These are phyloP conservation scores for Adelosebastes latens DNA, from an alignment of 2,797 vertebrate genomes.

Conservation along the genomic window DNA sequence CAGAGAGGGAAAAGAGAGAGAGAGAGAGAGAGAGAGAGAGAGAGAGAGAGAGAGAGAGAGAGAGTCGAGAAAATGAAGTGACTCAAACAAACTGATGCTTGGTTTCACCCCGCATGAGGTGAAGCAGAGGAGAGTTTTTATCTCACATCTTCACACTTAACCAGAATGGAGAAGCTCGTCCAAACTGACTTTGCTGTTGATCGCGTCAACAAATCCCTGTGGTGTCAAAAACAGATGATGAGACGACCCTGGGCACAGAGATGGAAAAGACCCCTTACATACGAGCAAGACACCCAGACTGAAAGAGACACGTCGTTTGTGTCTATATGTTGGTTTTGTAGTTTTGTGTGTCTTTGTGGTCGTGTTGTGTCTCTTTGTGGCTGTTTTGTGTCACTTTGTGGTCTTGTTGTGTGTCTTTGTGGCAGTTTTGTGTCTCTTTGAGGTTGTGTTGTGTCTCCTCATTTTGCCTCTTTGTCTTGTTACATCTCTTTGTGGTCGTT, in stretches of 20 bases:
- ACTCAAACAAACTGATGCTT: slow-evolving; percentile 5
- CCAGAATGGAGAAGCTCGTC: slow-evolving; percentile 5
- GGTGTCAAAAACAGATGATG: background rate
- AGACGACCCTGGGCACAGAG: background rate
- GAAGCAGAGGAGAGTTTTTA: background rate
- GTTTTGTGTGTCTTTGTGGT: background rate
- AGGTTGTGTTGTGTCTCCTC: background rate
- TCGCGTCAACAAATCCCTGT: background rate
- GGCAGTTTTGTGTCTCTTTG: background rate
- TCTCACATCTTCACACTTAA: slow-evolving; percentile 40
- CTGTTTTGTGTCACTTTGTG: background rate
- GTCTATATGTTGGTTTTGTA: background rate
- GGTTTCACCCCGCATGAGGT: background rate
- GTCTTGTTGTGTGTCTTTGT: background rate
- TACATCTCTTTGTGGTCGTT: background rate
- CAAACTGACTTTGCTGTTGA: slow-evolving; percentile 2
- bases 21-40: slow-evolving; percentile 3
- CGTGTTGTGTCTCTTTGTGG: background rate
- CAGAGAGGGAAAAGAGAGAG: background rate
- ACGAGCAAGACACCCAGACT: background rate
- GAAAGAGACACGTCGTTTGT: background rate
- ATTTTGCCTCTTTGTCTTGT: background rate
- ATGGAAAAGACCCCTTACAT: background rate
- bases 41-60: background rate
- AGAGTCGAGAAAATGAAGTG: background rate